Base-by-base conservation (phyloP, 1,140 invertebrate genomes). In the Philopotamus ludificatus region DNA sequence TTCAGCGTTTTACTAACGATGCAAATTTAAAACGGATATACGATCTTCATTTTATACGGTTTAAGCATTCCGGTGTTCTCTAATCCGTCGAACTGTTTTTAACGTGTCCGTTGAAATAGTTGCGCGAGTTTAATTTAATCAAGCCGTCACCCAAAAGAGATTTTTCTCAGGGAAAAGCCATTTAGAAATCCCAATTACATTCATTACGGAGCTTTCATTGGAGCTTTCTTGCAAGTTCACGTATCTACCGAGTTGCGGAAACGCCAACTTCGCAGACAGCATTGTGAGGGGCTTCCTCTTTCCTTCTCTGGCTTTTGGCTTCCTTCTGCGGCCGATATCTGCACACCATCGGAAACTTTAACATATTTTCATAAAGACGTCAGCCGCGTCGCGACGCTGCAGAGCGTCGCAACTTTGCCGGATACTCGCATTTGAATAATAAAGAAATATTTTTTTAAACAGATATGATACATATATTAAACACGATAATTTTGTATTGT, bases 341-440 rank as follows among this genome's bases (percentile, higher is more conserved):
- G 54, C 34, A 42, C 54, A 41, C 54, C 28, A 57, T 57, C 54
- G 54, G 54, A 57, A 57, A 57, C 54, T 57, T 42, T 42, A 57
- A 20, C 54, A 57, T 57, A 57, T 57, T 57, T 57, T 57, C 54
- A 57, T 57, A 28, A 57, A 57, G 39, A 57, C 21, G 54, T 57
- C 54, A 28, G 22, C n/a, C n/a, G n/a, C n/a, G n/a, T n/a, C 21
- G n/a, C 50, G 28, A 1, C 22, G 50, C 23, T 25, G 50, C 54
- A 39, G 39, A 57, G 42, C 54, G 54, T 55, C 15, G 51, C 49
- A 51, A 55, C 26, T 55, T 28, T 28, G 25, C n/a, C 28, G 12
- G 12, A 4, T 34, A 7, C 28, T 34, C 12, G 28, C 28, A 34
- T n/a, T n/a, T n/a, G n/a, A n/a, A n/a, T n/a, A n/a, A n/a, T n/a